A percentile compares a stretch with the other conserved stretches of the same genome.
These are phyloP conservation scores for Tragelaphus buxtoni DNA, from an alignment of 2,113 vertebrate species.

Conservation along the genomic window DNA sequence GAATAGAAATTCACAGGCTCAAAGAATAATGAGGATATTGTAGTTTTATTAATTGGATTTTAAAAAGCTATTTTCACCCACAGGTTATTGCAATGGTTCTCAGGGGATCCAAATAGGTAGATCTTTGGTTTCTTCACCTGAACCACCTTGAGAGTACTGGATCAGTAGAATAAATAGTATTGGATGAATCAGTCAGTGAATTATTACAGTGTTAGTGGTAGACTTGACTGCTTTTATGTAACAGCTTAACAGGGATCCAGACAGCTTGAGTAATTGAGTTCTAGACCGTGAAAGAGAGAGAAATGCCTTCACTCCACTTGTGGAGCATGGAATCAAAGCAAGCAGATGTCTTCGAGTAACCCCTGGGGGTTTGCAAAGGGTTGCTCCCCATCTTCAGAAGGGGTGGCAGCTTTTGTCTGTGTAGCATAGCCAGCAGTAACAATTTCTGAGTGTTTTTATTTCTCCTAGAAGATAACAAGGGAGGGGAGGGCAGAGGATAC, in stretches of 20 bases:
- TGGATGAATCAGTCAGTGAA: not conserved
- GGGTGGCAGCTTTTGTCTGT: not conserved
- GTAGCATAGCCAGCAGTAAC: not conserved
- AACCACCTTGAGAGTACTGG: not conserved
- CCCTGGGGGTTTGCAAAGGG: not conserved
- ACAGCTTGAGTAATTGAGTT: not conserved
- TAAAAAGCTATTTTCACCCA: slow-evolving; percentile 32
- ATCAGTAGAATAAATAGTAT: not conserved
- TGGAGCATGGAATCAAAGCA: not conserved
- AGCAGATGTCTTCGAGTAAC: not conserved
- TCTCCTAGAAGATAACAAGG: not conserved
- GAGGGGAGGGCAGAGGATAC: not conserved
- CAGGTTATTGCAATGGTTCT: slow-evolving; percentile 49
- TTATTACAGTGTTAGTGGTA: not conserved
- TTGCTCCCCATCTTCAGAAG: not conserved
- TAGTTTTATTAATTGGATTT: not conserved
- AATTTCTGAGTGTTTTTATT: not conserved
- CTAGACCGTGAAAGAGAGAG: not conserved
- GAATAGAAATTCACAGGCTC: not conserved
- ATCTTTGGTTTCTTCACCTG: not conserved
- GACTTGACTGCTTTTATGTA: not conserved
- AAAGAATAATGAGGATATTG: not conserved
- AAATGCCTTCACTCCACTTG: not conserved
- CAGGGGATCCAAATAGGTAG: slow-evolving; percentile 31
- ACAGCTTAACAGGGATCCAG: not conserved